Percentiles rank a stretch among this genome's conserved stretches.
Conservation (phyloP, 2,888 invertebrate genomes). For the Acanthosoma haemorrhoidale region DNA sequence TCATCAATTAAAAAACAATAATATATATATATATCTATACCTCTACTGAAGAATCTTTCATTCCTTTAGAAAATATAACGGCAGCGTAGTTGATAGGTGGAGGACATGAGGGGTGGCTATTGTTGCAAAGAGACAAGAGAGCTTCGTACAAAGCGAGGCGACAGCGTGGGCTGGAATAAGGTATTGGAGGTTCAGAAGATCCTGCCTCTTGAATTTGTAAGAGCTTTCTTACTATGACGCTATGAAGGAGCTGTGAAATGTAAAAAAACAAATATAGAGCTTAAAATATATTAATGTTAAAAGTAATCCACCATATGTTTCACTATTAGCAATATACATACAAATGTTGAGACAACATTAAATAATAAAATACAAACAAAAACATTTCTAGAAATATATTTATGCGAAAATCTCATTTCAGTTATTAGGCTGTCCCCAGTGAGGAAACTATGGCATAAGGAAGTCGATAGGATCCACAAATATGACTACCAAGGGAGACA, state of each 20-base stretch:
- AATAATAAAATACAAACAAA: too few species aligned
- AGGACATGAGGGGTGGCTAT: constrained; percentile 28
- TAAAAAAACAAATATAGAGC: neutral
- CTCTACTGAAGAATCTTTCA: constrained; percentile 25
- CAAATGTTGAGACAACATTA: too few species aligned
- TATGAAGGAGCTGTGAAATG: constrained; percentile 5
- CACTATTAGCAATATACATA: too few species aligned
- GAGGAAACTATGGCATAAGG: too few species aligned
- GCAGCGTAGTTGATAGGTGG: constrained; percentile 30
- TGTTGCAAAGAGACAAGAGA: constrained; percentile 21
- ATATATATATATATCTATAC: constrained; percentile 4
- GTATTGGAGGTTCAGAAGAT: constrained; percentile 21
- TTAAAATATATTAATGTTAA: neutral
- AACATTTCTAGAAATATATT: too few species aligned
- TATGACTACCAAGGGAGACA: too few species aligned
- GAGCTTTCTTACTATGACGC: neutral
- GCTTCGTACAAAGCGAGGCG: constrained; percentile 27
- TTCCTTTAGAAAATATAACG: constrained; percentile 23
- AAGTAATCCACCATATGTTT: too few species aligned
- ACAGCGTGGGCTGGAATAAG: constrained; percentile 30
- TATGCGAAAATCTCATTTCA: too few species aligned
- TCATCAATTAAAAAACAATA: too few species aligned
- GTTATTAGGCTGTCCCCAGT: too few species aligned
- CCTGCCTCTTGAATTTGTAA: neutral
- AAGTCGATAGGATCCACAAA: too few species aligned